Percentiles rank a stretch among this genome's conserved stretches.
These are phyloP conservation scores for Acestrorhynchus altus DNA, from an alignment of 2,797 vertebrate genomes.

Conservation along the genomic window DNA sequence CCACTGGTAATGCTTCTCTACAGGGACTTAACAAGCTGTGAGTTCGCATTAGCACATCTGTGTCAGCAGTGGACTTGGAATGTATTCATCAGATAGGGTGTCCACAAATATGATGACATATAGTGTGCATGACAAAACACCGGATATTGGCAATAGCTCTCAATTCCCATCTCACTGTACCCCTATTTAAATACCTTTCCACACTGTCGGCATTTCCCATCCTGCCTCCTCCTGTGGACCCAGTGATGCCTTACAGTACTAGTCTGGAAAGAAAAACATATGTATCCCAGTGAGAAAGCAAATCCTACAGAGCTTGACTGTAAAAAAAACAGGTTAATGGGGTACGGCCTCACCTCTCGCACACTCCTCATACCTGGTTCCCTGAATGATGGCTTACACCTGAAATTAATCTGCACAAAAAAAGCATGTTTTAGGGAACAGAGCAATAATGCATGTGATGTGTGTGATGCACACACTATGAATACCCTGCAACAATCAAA, in stretches of 20 bases:
- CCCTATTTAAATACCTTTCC: conserved; percentile 89
- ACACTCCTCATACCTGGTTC: conserved; percentile 89
- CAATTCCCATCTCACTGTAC: too few species aligned
- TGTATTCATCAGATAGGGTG: too few species aligned
- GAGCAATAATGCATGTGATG: neutral
- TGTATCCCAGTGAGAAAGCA: neutral
- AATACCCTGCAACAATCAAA: neutral
- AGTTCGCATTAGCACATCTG: too few species aligned
- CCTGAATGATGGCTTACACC: conserved; percentile 95
- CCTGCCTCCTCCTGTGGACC: conserved; percentile 90
- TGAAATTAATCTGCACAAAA: conserved; percentile 91
- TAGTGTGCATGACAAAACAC: too few species aligned
- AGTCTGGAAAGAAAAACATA: conserved; percentile 74
- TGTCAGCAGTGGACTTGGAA: too few species aligned
- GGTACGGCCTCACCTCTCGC: conserved; percentile 83
- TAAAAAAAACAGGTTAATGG: neutral
- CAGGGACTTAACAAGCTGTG: too few species aligned
- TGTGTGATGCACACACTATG: neutral
- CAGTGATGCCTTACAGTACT: conserved; percentile 87
- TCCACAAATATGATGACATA: too few species aligned
- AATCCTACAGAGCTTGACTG: neutral
- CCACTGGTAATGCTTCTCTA: too few species aligned
- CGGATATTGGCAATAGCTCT: too few species aligned
- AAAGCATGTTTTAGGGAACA: neutral
- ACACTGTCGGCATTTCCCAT: conserved; percentile 93